These are phyloP conservation scores for Chionomys nivalis DNA, from an alignment of 2,113 vertebrate genomes.

Conservation along the genomic window DNA sequence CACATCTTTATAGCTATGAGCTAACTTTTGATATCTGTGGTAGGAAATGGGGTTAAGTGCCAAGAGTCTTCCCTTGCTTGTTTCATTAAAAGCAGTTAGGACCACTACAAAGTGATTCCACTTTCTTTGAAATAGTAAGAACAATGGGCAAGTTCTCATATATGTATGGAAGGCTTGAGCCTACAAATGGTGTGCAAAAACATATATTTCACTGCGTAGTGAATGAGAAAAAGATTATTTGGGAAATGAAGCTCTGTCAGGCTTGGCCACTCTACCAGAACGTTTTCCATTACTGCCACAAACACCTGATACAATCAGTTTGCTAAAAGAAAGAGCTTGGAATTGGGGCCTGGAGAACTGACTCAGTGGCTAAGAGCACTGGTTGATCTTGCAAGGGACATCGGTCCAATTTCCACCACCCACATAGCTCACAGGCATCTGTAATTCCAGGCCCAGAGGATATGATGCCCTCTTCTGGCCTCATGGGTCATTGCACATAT, in stretches of 20 bases:
- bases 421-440: not conserved
- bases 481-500: not conserved
- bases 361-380: not conserved
- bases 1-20: not conserved
- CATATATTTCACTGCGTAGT: not conserved
- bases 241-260: not conserved
- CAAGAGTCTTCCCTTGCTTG: not conserved
- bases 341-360: too few species aligned
- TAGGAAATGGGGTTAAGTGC: not conserved
- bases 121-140: not conserved
- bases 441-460: not conserved
- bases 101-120: not conserved
- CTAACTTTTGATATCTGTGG: constrained; percentile 10
- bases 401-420: not conserved
- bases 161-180: not conserved
- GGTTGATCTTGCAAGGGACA: not conserved
- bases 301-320: not conserved
- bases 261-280: not conserved
- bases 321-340: not conserved
- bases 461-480: not conserved
- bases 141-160: not conserved
- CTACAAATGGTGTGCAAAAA: not conserved
- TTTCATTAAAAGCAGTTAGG: not conserved
- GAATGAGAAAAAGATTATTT: not conserved
- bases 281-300: not conserved